Conservation (phyloP, 1,140 invertebrate species). For the Eupeodes corollae region DNA sequence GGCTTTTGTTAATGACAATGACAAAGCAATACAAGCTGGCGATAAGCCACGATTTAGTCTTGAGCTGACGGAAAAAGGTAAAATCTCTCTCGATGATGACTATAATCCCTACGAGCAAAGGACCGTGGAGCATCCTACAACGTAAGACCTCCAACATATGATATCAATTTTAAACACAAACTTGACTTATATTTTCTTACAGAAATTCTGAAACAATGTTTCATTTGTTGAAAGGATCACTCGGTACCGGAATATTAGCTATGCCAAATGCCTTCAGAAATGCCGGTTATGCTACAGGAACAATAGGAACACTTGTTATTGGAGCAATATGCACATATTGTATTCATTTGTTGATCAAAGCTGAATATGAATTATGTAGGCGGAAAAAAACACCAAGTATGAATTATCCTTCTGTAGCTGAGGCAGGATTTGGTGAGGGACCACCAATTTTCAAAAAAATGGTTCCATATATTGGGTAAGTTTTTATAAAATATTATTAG, state of each 20-base stretch:
- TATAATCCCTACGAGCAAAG: slow-evolving; percentile 55
- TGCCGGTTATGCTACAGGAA: slow-evolving; percentile 59
- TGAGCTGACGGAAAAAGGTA: slow-evolving; percentile 40
- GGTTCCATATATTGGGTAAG: slow-evolving; percentile 50
- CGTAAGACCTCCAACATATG: slow-evolving; percentile 41
- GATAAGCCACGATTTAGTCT: slow-evolving; percentile 19
- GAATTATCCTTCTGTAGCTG: slow-evolving; percentile 57
- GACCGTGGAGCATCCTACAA: slow-evolving; percentile 56
- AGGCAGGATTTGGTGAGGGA: slow-evolving; percentile 56
- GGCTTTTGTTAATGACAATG: slow-evolving; percentile 24
- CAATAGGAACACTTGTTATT: slow-evolving; percentile 54
- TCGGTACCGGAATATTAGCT: slow-evolving; percentile 81
- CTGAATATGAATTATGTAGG: slow-evolving; percentile 59
- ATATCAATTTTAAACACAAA: not conserved
- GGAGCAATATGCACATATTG: slow-evolving; percentile 68
- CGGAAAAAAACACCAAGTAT: slow-evolving; percentile 51
- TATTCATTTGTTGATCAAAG: slow-evolving; percentile 59
- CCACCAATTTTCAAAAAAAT: slow-evolving; percentile 46
- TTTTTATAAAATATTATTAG: slow-evolving; percentile 9
- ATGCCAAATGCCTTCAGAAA: slow-evolving; percentile 78
- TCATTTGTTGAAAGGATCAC: slow-evolving; percentile 72
- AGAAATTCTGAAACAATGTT: slow-evolving; percentile 70
- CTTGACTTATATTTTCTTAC: slow-evolving; percentile 7
- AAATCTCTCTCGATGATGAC: slow-evolving; percentile 23
- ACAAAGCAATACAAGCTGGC: slow-evolving; percentile 10